These are phyloP conservation scores for Patella ulyssiponensis DNA, from an alignment of 2,888 invertebrate species.

Conservation along the genomic window DNA sequence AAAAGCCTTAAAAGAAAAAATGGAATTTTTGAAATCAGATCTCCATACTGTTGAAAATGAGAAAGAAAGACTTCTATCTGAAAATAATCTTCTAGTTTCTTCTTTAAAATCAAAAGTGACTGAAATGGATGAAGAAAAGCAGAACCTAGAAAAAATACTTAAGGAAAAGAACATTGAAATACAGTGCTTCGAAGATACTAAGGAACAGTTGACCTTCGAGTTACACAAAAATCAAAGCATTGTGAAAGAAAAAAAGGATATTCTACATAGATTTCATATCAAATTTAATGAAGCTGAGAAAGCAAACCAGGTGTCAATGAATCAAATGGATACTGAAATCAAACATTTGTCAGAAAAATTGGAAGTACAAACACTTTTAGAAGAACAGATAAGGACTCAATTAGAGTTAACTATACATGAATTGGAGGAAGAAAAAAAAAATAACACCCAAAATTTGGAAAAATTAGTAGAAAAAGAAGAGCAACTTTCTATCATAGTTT, in stretches of 20 bases:
- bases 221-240: background rate
- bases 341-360: background rate
- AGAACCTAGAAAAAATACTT: conserved; percentile 29
- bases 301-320: background rate
- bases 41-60: background rate
- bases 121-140: conserved; percentile 7
- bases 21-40: conserved; percentile 5
- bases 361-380: conserved; percentile 1
- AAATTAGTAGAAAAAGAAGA: too few species aligned
- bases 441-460: too few species aligned
- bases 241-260: background rate
- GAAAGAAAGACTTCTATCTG: conserved; percentile 13
- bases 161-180: conserved; percentile 26
- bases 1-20: conserved; percentile 16
- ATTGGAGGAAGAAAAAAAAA: too few species aligned
- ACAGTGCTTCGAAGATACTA: conserved; percentile 27
- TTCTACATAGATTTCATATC: background rate
- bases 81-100: background rate
- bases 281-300: background rate
- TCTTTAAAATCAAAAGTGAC: background rate
- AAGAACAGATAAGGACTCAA: too few species aligned
- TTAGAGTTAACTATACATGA: too few species aligned
- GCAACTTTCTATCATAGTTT: too few species aligned
- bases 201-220: conserved; percentile 21
- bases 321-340: background rate